These are phyloP conservation scores for Drosophila bunnanda DNA, from an alignment of 2,888 invertebrate species.

Conservation along the genomic window DNA sequence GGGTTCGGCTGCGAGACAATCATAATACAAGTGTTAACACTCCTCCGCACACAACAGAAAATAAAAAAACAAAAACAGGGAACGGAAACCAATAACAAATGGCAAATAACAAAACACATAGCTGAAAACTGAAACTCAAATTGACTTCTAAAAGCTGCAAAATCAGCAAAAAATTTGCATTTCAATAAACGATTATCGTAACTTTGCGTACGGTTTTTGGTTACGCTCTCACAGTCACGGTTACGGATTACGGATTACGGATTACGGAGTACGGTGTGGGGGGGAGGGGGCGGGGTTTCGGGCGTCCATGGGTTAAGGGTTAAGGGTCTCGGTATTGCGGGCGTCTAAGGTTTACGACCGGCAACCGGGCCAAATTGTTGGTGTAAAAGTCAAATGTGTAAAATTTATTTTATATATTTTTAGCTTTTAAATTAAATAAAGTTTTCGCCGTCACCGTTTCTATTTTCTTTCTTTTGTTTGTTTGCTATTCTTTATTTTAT, in stretches of 20 bases:
- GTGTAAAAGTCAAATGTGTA: conserved; percentile 77
- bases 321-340: conserved; percentile 19
- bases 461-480: neutral
- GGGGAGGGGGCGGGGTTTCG: neutral
- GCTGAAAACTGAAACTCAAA: conserved; percentile 60
- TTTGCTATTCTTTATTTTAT: conserved; percentile 47
- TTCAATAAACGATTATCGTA: conserved; percentile 84
- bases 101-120: conserved; percentile 11
- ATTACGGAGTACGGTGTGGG: conserved; percentile 32
- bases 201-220: conserved; percentile 78
- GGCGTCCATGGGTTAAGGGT: conserved; percentile 35
- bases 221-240: conserved; percentile 60
- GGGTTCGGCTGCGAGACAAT: conserved; percentile 18
- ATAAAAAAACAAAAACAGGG: neutral
- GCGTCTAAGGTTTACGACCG: conserved; percentile 66
- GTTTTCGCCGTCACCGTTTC: conserved; percentile 49
- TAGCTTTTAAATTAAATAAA: conserved; percentile 78
- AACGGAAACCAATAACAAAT: conserved; percentile 14
- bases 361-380: conserved; percentile 69
- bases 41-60: conserved; percentile 16
- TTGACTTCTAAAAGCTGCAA: conserved; percentile 82
- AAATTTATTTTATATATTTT: conserved; percentile 78
- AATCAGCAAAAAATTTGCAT: conserved; percentile 85
- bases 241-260: conserved; percentile 54
- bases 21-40: conserved; percentile 35